Base-by-base conservation (phyloP, 2,888 invertebrate species). In the Nomada ferruginata region DNA sequence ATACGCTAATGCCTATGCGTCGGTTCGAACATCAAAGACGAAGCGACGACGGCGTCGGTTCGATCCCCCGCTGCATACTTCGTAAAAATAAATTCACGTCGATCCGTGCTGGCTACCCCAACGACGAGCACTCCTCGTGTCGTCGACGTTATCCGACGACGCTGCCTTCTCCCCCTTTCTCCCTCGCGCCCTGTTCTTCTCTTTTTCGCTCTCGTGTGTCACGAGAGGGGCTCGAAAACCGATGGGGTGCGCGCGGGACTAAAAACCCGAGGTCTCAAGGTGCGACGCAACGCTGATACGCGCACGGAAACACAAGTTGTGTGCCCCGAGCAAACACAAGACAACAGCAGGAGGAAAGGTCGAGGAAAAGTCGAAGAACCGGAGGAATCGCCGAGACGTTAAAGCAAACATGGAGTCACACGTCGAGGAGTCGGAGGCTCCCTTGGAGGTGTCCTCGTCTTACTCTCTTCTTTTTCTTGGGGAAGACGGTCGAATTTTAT, bases 361-460 rank as follows among this genome's bases (percentile, higher is more conserved):
- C 64, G 79, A 73, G 74, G 79, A 74, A 57, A 79, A 68, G 83
- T 71, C 66, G 77, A 55, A 76, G 73, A 78, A 72, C 70, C 70
- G 83, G 60, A 74, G 76, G 80, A 81, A 79, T 72, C 92, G 90
- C 85, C 87, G 91, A 92, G 92, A 93, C 93, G 93, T 91, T 90
- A 93, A 93, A 90, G 92, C 91, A 93, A 93, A 93, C 91, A 93
- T 64, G 87, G 87, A 85, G 89, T 91, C 91, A 91, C 92, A 91
- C 89, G 91, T 90, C 91, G 87, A 89, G 91, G 90, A 82, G 87
- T 85, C 68, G 69, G 63, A 64, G 79, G 69, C 68, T 9, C 20
- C 2, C 10, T 53, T 57, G 26, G 63, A 79, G 70, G 73, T 57
- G 23, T 74, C 20, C 68, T 18, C 26, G 9, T 44, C 36, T 7